Evolutionary conservation across 1,140 invertebrate species (phyloP), one percentile per base, ranked within the genome.

Genomic region (Akabosia matsudoensis): DNA sequence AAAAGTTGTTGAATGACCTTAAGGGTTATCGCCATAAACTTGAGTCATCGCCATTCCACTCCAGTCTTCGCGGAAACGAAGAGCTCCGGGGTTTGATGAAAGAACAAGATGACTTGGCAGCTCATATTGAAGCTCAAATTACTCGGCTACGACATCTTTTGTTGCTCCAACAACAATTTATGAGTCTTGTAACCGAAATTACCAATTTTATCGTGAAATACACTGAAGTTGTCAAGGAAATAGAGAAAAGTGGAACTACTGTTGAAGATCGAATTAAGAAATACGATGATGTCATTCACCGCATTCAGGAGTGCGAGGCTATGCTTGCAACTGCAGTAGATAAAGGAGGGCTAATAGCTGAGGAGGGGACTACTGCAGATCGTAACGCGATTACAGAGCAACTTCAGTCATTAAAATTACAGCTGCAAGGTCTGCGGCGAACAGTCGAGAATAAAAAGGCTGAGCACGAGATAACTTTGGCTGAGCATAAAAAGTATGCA

Each of bases 331-430:
- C 91, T 26, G 93, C 95, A 0, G 91, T 90, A 26, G 95, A 97
- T 81, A 97, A 96, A 85, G 95, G 94, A 0, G 83, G 92, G 94
- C 14, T 75, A 83, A 96, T 97, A 30, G 92, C 92, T 10, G 90
- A 90, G 0, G 95, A 97, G 85, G 93, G 94, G 45, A 91, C 92
- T 14, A 90, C 91, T 0, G 91, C 91, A 22, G 94, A 97, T 82
- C 89, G 92, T 77, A 95, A 96, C 82, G 90, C 91, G 80, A 91
- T 97, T 1, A 95, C 92, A 10, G 92, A 95, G 82, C 90, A 96
- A 80, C 81, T 97, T 18, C 93, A 96, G 82, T 91, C 90, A 0
- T 81, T 97, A 1, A 96, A 96, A 84, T 7, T 45, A 26, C 91
- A 95, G 78, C 83, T 97, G 0, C 89, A 93, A 64, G 89, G 89